Base-by-base conservation (phyloP, 2,888 invertebrate species). In the Caenorhabditis sp. region DNA sequence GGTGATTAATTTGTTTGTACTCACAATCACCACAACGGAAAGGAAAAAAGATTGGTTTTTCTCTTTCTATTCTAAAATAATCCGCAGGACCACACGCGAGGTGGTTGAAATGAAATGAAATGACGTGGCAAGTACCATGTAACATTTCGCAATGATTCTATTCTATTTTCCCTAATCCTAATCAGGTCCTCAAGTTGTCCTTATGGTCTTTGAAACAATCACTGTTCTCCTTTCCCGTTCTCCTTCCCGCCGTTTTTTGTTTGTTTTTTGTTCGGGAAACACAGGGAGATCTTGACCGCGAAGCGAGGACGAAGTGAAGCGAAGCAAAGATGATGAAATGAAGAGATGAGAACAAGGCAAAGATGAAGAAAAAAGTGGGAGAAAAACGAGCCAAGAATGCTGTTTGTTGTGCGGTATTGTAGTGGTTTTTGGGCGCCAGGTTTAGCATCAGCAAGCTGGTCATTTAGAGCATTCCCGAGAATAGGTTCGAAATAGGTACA, bases 1-100 rank as follows among this genome's bases (percentile, higher is more conserved):
- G 76, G 55, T 76, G 76, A 76, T 76, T 76, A 76, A 76, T 76
- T 76, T 76, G 76, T 76, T 76, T 76, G 67, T n/a, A n/a, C n/a
- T n/a, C n/a, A n/a, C n/a, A n/a, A n/a, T n/a, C n/a, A n/a, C n/a
- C n/a, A n/a, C n/a, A n/a, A n/a, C n/a, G n/a, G n/a, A n/a, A n/a
- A n/a, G n/a, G n/a, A n/a, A n/a, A n/a, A n/a, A n/a, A n/a, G n/a
- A n/a, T n/a, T n/a, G n/a, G n/a, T n/a, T n/a, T n/a, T n/a, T n/a
- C n/a, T n/a, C n/a, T n/a, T n/a, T n/a, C n/a, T n/a, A n/a, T n/a
- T n/a, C n/a, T n/a, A n/a, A n/a, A n/a, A n/a, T n/a, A n/a, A n/a
- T n/a, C n/a, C n/a, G n/a, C n/a, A n/a, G n/a, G n/a, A n/a, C n/a
- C n/a, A n/a, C n/a, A n/a, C n/a, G n/a, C n/a, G n/a, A n/a, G n/a